These are phyloP conservation scores for Leucozona laternaria DNA, from an alignment of 2,888 invertebrate genomes.

Conservation along the genomic window DNA sequence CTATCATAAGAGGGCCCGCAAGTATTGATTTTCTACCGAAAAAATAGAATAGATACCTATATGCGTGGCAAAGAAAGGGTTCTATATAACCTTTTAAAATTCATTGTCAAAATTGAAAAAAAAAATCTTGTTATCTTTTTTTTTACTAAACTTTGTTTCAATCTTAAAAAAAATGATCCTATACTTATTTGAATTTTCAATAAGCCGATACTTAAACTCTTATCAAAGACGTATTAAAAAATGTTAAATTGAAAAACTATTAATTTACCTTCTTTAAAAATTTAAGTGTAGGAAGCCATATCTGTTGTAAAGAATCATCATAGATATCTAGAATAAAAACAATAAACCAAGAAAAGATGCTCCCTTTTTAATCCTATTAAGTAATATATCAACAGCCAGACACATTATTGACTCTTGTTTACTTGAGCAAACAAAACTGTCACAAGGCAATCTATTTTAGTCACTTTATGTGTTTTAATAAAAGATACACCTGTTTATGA, in stretches of 20 bases:
- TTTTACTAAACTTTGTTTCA: background rate
- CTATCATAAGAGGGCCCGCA: too few relatives aligned
- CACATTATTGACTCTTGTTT: background rate
- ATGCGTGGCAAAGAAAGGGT: too few relatives aligned
- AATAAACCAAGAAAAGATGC: background rate
- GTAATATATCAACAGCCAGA: background rate
- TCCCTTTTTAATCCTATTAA: slow-evolving; percentile 16
- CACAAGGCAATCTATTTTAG: slow-evolving; percentile 15
- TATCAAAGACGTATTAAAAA: background rate
- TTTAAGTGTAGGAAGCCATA: background rate
- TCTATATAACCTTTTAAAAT: background rate
- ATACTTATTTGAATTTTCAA: background rate
- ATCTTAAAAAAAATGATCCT: background rate
- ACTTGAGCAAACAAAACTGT: background rate
- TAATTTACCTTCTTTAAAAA: background rate
- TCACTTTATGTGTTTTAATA: background rate
- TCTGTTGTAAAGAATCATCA: background rate
- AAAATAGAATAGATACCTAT: too few relatives aligned
- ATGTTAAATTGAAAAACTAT: slow-evolving; percentile 9
- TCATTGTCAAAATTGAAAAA: background rate
- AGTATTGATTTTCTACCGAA: too few relatives aligned
- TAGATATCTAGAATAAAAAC: background rate
- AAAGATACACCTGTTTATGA: slow-evolving; percentile 3
- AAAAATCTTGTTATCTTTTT: background rate
- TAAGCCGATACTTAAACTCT: background rate